phyloP scores from a whole-genome alignment of 92 coral and sea anemone species.

The Phenganax subtilis region DNA sequence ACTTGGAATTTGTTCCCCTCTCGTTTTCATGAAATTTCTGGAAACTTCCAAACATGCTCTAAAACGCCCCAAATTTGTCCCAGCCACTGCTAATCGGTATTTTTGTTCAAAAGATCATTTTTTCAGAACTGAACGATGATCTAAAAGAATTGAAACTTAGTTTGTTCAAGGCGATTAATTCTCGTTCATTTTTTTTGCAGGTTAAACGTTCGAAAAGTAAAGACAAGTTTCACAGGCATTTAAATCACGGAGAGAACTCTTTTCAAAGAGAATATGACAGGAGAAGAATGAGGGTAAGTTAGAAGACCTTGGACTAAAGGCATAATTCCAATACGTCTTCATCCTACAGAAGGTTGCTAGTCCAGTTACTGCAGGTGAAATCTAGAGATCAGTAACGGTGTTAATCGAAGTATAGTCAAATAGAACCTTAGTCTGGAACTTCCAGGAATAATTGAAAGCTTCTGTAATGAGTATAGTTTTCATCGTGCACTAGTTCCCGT shows the following conservation, averaged over 20 bases:
- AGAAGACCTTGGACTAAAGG: background rate
- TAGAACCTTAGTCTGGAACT: too few species aligned
- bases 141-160: too few species aligned
- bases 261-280: constrained; percentile 80
- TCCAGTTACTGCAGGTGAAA: background rate
- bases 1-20: too few species aligned
- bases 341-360: background rate
- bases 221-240: constrained; percentile 40
- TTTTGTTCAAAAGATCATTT: background rate
- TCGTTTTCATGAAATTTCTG: background rate
- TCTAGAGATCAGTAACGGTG: too few species aligned
- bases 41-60: background rate
- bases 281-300: constrained; percentile 55
- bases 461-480: too few species aligned
- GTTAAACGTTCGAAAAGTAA: constrained; percentile 54
- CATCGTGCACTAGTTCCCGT: too few species aligned
- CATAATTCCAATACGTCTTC: too few species aligned
- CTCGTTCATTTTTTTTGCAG: constrained; percentile 31
- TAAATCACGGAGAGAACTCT: constrained; percentile 46
- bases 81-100: background rate
- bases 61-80: background rate
- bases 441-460: too few species aligned
- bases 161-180: too few species aligned
- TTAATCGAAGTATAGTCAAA: too few species aligned
- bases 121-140: background rate